A percentile compares a stretch with the other conserved stretches of the same genome.
Conservation (phyloP, 2,797 vertebrate genomes). For the Rhynchonycteris naso region DNA sequence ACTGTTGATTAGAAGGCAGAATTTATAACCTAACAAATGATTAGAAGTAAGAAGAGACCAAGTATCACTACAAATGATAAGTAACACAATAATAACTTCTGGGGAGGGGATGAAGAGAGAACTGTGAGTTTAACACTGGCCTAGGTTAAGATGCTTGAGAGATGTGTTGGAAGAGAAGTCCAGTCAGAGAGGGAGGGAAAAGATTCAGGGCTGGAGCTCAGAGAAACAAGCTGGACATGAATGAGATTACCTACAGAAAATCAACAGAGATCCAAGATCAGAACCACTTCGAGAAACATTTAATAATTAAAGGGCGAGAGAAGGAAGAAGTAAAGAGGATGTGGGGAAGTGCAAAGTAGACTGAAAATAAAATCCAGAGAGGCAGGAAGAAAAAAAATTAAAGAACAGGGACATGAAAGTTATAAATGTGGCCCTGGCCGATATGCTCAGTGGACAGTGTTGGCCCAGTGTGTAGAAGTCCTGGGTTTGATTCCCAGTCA, state of each 20-base stretch:
- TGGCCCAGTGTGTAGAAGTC: no score
- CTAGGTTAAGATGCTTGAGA: neutral
- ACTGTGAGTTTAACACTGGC: neutral
- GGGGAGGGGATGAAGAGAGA: neutral
- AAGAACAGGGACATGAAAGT: neutral
- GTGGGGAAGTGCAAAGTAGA: neutral
- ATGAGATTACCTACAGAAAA: constrained; percentile 25
- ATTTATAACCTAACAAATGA: neutral
- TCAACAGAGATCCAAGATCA: neutral
- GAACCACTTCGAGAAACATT: constrained; percentile 24
- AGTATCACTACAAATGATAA: neutral
- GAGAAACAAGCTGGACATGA: neutral
- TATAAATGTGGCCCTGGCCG: neutral
- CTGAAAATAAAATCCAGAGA: constrained; percentile 40
- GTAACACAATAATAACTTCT: constrained; percentile 17
- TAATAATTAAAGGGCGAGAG: neutral
- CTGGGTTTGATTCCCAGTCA: no score
- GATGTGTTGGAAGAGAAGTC: neutral
- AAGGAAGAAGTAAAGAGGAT: neutral
- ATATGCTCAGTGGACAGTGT: no score
- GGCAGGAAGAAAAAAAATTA: neutral
- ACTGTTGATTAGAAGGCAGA: neutral
- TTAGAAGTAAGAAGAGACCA: neutral
- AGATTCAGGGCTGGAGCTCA: neutral
- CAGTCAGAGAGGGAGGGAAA: neutral